Percentiles rank a stretch among this genome's conserved stretches.
Evolutionary conservation across 2,888 invertebrate species (phyloP).

Genomic region (Lochmaea crataegi): DNA sequence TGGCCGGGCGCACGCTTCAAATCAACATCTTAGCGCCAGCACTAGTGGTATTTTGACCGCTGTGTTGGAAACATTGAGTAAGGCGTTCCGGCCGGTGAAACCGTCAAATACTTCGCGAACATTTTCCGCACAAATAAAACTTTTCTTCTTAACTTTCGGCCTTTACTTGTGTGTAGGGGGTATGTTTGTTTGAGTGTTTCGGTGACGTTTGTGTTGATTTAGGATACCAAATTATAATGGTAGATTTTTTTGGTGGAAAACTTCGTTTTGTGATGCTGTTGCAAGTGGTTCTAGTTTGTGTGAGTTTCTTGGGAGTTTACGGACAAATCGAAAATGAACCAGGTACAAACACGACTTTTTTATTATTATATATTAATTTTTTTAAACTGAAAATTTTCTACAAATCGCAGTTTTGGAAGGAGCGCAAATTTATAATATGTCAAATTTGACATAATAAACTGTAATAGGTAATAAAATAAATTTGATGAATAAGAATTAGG

Average conservation of each 20-base stretch:
- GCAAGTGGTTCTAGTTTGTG: conserved; percentile 49
- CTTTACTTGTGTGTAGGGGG: conserved; percentile 13
- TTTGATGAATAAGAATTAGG: too few species aligned
- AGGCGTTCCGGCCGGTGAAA: conserved; percentile 8
- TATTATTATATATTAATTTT: too few species aligned
- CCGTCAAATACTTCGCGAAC: conserved; percentile 1
- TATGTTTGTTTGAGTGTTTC: conserved; percentile 27
- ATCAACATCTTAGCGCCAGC: conserved; percentile 53
- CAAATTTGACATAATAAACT: too few species aligned
- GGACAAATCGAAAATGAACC: conserved; percentile 49
- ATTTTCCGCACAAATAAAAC: conserved; percentile 15
- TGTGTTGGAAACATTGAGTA: conserved; percentile 41
- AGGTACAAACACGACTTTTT: conserved; percentile 42
- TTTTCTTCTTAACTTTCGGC: conserved; percentile 14
- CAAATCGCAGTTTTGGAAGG: too few species aligned
- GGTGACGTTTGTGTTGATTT: conserved; percentile 24
- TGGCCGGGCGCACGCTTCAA: conserved; percentile 56
- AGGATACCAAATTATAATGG: conserved; percentile 14
- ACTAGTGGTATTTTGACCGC: conserved; percentile 55
- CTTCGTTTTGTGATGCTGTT: conserved; percentile 47
- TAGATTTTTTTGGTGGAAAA: conserved; percentile 21
- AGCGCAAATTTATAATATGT: too few species aligned
- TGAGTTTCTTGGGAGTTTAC: conserved; percentile 39
- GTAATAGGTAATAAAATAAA: too few species aligned
- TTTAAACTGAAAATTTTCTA: too few species aligned